These are phyloP conservation scores for Harpalus rubripes DNA, from an alignment of 2,888 invertebrate genomes.

Conservation along the genomic window DNA sequence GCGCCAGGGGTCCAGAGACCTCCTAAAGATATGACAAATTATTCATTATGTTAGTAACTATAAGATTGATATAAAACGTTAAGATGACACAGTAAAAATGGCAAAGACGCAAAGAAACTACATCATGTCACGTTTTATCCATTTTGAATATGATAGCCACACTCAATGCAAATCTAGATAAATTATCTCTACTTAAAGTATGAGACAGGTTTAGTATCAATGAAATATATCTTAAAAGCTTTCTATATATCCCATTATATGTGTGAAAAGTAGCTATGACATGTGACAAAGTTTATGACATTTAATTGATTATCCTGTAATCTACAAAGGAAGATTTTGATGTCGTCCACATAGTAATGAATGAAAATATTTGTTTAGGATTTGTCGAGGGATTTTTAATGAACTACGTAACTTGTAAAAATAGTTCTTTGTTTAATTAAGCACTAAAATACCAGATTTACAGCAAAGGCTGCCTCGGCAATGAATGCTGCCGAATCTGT, in stretches of 20 bases:
- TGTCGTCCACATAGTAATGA: too few relatives aligned
- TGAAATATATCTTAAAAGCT: neutral
- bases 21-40: neutral
- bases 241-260: neutral
- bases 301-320: neutral
- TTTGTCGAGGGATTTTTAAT: too few relatives aligned
- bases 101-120: neutral
- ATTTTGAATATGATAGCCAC: neutral
- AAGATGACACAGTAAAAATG: neutral
- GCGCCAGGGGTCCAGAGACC: too few relatives aligned
- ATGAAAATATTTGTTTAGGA: too few relatives aligned
- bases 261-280: too few relatives aligned
- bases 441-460: too few relatives aligned
- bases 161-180: neutral
- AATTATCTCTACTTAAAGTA: neutral
- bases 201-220: neutral
- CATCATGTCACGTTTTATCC: neutral
- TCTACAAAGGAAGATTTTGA: neutral
- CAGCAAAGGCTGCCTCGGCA: too few relatives aligned
- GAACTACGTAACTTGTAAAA: too few relatives aligned
- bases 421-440: too few relatives aligned
- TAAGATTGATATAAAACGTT: too few relatives aligned
- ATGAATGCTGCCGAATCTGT: too few relatives aligned
- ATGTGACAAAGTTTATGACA: neutral
- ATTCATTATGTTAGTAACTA: neutral